Base-by-base conservation (phyloP, 2,797 vertebrate genomes). In the Chelmon rostratus region DNA sequence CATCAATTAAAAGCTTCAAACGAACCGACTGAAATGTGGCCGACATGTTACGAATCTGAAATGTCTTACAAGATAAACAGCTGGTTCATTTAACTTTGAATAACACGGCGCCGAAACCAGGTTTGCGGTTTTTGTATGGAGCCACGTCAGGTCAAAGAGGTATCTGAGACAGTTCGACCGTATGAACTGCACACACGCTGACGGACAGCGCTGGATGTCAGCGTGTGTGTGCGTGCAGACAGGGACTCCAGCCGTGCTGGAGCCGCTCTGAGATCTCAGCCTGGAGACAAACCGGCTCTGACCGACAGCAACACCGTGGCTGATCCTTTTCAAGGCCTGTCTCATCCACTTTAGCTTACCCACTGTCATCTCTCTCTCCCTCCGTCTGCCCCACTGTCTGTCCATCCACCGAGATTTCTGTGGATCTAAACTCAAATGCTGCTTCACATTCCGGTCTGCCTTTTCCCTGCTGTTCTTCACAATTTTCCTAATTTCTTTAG, bases 311-410 rank as follows among this genome's bases (percentile, higher is more conserved):
- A 56, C 66, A 83, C 78, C 76, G 50, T 86, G 78, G 85, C 84
- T 77, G 86, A 86, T 91, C 86, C 81, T 87, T 90, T 91, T 91
- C 81, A 79, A 88, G 89, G 86, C 88, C 86, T 81, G 89, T 91
- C 86, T 89, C 81, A 37, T 90, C 82, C 77, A 86, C 77, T 92
- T 93, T 85, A 77, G 78, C 82, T 89, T 83, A 84, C 53, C 35
- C 25, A 33, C 68, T 68, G 79, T 87, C 85, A 84, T 81, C 79
- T 87, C 80, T 86, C 58, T 84, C 68, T 72, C n/a, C 15, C 46
- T 65, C 56, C 25, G 59, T 63, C 37, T 76, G 37, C 63, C 63
- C 53, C 4, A 12, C 78, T 33, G 38, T 47, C 21, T 9, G 9
- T 66, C 54, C 52, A 33, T 31, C 46, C 47, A 38, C 31, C 46